phyloP scores from a whole-genome alignment of 2,888 invertebrate genomes.

The Cantharis rustica region DNA sequence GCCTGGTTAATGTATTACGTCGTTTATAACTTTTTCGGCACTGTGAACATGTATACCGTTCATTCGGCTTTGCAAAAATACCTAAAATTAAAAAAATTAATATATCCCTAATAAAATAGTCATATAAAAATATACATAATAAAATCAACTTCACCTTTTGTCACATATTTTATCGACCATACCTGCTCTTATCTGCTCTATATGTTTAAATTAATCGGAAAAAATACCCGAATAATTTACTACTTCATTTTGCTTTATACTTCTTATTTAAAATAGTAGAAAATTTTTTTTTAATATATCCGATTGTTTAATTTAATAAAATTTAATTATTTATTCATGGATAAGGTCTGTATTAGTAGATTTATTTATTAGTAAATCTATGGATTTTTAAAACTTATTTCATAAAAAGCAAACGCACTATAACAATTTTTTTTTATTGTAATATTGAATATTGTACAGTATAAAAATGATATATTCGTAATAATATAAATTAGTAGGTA shows the following conservation, averaged over 20 bases:
- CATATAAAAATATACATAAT: too few relatives aligned
- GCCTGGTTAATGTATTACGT: slow-evolving; percentile 33
- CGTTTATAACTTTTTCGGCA: slow-evolving; percentile 32
- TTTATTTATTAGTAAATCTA: background rate
- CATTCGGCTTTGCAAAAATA: slow-evolving; percentile 15
- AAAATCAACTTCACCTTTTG: background rate
- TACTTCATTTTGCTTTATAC: background rate
- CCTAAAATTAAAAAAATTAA: slow-evolving; percentile 16
- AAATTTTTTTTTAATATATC: background rate
- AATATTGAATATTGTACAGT: background rate
- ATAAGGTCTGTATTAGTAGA: background rate
- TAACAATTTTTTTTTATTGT: background rate
- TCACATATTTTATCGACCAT: background rate
- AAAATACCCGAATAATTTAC: background rate
- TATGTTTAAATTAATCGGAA: background rate
- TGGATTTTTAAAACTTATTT: background rate
- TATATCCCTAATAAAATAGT: background rate
- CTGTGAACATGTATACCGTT: slow-evolving; percentile 24
- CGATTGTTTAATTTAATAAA: too few relatives aligned
- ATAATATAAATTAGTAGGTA: background rate
- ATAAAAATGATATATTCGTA: background rate
- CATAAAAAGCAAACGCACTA: background rate
- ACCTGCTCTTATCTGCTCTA: background rate
- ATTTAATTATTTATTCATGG: background rate
- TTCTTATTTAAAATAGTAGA: background rate